phyloP scores from a whole-genome alignment of 2,113 vertebrate species.

The Psittacus erithacus region DNA sequence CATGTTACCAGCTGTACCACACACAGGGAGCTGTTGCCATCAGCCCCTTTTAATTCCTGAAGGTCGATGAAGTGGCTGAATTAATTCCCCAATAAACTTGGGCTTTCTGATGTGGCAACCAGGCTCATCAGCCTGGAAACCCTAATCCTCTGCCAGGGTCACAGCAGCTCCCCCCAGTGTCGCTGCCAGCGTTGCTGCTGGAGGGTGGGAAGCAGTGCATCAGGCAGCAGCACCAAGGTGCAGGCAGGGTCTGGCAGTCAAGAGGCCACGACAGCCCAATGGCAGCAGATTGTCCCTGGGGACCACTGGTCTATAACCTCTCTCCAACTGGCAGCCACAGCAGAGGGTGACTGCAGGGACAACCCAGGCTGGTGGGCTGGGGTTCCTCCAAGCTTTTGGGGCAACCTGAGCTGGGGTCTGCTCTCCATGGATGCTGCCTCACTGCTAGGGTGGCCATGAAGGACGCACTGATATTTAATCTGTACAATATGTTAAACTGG shows the following conservation, averaged over 20 bases:
- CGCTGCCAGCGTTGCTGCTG: constrained; percentile 34
- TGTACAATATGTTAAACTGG: rapidly evolving
- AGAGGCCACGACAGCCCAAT: background rate
- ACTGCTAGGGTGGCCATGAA: too few species aligned
- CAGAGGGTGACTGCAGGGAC: background rate
- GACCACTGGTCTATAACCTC: rapidly evolving
- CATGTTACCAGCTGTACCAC: background rate
- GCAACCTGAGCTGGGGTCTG: background rate
- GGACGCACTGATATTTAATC: background rate
- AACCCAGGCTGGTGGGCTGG: background rate
- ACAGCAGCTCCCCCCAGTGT: background rate
- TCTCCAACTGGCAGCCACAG: background rate
- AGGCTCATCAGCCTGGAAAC: constrained; percentile 71
- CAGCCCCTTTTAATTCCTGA: background rate
- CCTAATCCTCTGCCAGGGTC: constrained; percentile 61
- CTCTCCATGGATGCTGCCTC: background rate
- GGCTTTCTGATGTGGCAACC: constrained; percentile 28
- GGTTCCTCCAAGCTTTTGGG: background rate
- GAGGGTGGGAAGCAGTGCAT: background rate
- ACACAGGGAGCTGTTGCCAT: rapidly evolving
- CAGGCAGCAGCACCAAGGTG: background rate
- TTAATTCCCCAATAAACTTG: constrained; percentile 72
- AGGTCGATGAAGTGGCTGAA: background rate
- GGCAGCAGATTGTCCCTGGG: background rate
- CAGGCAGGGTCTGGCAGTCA: background rate